Conservation (phyloP, 2,888 invertebrate genomes). For the Achlya flavicornis region DNA sequence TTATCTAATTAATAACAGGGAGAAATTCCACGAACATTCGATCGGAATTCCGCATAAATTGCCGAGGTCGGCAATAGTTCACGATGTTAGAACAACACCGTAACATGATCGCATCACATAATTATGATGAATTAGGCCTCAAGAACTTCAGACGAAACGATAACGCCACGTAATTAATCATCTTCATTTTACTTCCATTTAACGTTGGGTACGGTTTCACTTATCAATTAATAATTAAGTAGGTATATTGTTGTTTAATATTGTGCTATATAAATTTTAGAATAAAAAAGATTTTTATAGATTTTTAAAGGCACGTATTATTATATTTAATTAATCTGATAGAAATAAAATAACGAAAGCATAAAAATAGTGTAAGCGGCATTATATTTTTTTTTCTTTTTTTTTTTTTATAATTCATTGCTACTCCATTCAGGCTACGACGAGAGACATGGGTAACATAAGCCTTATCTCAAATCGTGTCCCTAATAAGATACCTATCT, state of each 20-base stretch:
- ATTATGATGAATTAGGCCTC: conserved; percentile 20
- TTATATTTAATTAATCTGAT: no score
- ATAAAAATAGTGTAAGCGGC: no score
- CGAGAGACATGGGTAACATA: no score
- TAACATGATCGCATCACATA: conserved; percentile 16
- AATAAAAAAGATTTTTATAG: not conserved
- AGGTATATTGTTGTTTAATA: conserved; percentile 5
- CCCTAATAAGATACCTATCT: no score
- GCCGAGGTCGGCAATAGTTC: conserved; percentile 10
- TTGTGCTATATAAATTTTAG: not conserved
- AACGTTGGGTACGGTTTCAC: conserved; percentile 10
- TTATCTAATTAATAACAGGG: not conserved
- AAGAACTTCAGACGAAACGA: conserved; percentile 26
- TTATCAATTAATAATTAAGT: conserved; percentile 8
- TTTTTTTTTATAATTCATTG: no score
- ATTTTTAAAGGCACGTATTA: no score
- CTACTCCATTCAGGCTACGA: no score
- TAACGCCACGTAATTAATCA: conserved; percentile 48
- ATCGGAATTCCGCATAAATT: conserved; percentile 9
- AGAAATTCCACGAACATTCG: not conserved
- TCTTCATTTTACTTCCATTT: conserved; percentile 42
- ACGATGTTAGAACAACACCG: conserved; percentile 12
- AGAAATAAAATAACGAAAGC: no score
- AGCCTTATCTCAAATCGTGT: no score
- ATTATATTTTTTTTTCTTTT: no score